phyloP scores from a whole-genome alignment of 2,113 vertebrate genomes.

The Lanius collurio region DNA sequence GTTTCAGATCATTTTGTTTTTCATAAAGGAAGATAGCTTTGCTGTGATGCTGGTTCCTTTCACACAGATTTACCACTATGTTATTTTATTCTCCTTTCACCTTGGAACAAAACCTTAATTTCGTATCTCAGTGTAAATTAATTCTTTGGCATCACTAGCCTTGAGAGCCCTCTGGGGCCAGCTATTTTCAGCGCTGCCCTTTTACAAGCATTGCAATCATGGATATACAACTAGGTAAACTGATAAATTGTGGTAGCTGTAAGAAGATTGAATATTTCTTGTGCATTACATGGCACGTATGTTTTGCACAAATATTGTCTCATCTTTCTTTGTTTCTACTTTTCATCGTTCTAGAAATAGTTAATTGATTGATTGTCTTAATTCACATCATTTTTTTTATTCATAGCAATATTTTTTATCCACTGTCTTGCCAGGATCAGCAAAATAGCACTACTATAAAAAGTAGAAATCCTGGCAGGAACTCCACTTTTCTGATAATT shows the following conservation, averaged over 20 bases:
- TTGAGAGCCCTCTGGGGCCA: neutral
- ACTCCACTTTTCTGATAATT: neutral
- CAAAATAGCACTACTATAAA: neutral
- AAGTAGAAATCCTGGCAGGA: neutral
- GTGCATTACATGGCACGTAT: neutral
- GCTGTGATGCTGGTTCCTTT: neutral
- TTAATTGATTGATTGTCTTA: neutral
- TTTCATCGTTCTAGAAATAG: neutral
- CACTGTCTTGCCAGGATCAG: neutral
- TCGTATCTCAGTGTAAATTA: neutral
- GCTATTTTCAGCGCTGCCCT: neutral
- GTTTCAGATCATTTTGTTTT: neutral
- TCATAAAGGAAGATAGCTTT: neutral
- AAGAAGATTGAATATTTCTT: neutral
- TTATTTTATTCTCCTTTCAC: neutral
- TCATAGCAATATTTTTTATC: neutral
- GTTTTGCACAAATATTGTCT: neutral
- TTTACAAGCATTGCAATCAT: conserved; percentile 19
- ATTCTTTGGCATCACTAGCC: neutral
- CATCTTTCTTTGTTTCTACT: neutral
- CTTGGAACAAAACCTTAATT: neutral
- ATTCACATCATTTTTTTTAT: neutral
- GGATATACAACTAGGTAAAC: neutral
- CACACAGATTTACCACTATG: neutral
- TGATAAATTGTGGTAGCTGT: conserved; percentile 7